Conservation (phyloP, 1,140 invertebrate species). For the Linepithema humile region DNA sequence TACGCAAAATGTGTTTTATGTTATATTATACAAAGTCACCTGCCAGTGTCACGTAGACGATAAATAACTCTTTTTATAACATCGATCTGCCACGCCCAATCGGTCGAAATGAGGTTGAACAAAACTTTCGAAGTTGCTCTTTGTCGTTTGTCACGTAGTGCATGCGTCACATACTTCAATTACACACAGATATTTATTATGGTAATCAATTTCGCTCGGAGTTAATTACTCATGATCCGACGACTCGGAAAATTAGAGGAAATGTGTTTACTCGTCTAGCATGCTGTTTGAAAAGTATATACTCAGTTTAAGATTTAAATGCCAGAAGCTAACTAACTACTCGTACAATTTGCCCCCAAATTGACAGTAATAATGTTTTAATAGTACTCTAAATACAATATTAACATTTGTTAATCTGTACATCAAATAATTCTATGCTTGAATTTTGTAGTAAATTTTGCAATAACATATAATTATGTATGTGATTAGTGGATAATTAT, state of each 20-base stretch:
- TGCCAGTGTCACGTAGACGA: conserved; percentile 28
- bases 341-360: conserved; percentile 12
- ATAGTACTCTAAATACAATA: neutral
- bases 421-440: neutral
- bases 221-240: conserved; percentile 33
- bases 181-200: neutral
- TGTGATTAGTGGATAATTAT: neutral
- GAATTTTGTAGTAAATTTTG: neutral
- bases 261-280: neutral
- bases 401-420: neutral
- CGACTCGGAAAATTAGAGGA: conserved; percentile 6
- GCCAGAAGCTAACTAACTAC: neutral
- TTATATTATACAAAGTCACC: neutral
- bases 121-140: conserved; percentile 5
- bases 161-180: neutral
- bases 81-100: conserved; percentile 78
- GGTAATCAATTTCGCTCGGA: neutral
- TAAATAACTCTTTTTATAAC: conserved; percentile 73
- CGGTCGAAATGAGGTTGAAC: conserved; percentile 11
- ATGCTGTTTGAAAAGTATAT: neutral
- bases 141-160: neutral
- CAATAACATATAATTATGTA: neutral
- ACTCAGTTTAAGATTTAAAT: neutral
- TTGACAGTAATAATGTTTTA: neutral
- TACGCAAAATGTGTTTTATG: neutral